Evolutionary conservation across 2,888 invertebrate genomes (phyloP), one percentile per base, ranked within the genome.

Genomic region (Caenorhabditis afra): DNA sequence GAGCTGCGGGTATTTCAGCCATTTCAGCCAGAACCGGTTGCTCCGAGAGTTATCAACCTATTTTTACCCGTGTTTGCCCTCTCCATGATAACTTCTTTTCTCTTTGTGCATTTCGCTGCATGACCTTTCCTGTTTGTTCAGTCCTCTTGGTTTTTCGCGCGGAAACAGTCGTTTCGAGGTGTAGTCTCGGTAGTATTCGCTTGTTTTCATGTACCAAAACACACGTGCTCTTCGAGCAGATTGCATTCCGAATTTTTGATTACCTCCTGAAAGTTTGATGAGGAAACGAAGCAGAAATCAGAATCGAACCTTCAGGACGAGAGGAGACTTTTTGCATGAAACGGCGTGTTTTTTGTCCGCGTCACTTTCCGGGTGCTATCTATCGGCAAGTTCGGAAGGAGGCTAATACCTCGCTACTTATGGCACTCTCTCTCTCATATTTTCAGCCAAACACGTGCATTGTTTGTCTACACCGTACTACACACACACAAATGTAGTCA

Each of bases 21-120:
- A 29, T 29, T 29, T 7, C 29, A 29, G 29, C 3, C 7, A 1
- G 12, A 70, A 70, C 70, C 39, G 37, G 68, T 70, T 61, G 45
- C 23, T 61, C 45, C 61, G 61, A 59, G 58, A 67, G 58, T 50
- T 70, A 70, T 70, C 70, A 70, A 11, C 23, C 70, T 70, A 70
- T 70, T 70, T 70, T 70, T 70, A 61, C 61, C 22, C 53, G 7
- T 29, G 29, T 29, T 29, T 29, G 3, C 29, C 29, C 3, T 29
- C 29, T 29, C 29, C 4, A 29, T 29, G 41, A 41, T 41, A 14
- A 41, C 41, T 11, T 41, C 14, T 11, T 5, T 37, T 37, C 37
- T 3, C 2, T 11, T 11, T 11, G 41, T 41, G 11, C 41, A 41
- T 41, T 14, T 11, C 41, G 41, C 12, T 22, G 20, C 20, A 61